A percentile compares a stretch with the other conserved stretches of the same genome.
These are phyloP conservation scores for Drosophila baimaii DNA, from an alignment of 1,140 invertebrate genomes.

Conservation along the genomic window DNA sequence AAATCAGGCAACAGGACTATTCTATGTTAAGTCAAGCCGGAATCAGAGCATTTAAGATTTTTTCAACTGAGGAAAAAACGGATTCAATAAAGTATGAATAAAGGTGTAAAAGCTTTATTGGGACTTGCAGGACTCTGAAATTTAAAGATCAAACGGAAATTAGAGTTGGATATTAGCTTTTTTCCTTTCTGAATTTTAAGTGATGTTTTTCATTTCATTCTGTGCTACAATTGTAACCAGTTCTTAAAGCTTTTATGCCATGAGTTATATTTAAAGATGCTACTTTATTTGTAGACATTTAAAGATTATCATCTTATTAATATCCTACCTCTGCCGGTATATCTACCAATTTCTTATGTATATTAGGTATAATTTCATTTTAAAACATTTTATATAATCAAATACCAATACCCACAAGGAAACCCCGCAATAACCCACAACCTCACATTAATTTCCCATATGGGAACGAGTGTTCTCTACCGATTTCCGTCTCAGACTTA, in stretches of 20 bases:
- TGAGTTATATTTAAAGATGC: no score
- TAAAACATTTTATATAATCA: not conserved
- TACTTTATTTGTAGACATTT: no score
- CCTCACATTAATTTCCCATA: not conserved
- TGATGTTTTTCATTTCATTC: no score
- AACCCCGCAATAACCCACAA: not conserved
- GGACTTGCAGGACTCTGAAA: not conserved
- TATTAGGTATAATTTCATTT: not conserved
- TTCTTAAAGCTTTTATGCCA: no score
- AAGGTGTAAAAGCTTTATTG: not conserved
- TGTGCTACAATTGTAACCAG: no score
- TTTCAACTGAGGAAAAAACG: not conserved
- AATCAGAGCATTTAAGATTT: not conserved
- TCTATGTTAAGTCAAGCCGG: not conserved
- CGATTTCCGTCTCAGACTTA: conserved; percentile 17
- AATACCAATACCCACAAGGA: not conserved
- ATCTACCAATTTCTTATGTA: no score
- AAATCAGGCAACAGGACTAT: conserved; percentile 20
- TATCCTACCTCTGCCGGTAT: no score
- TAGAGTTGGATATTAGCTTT: not conserved
- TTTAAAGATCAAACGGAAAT: not conserved
- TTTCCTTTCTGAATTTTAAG: not conserved
- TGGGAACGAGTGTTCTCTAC: not conserved
- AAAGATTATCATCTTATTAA: no score
- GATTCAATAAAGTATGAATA: not conserved